Conservation (phyloP, 2,113 vertebrate genomes). For the Scophthalmus maximus region DNA sequence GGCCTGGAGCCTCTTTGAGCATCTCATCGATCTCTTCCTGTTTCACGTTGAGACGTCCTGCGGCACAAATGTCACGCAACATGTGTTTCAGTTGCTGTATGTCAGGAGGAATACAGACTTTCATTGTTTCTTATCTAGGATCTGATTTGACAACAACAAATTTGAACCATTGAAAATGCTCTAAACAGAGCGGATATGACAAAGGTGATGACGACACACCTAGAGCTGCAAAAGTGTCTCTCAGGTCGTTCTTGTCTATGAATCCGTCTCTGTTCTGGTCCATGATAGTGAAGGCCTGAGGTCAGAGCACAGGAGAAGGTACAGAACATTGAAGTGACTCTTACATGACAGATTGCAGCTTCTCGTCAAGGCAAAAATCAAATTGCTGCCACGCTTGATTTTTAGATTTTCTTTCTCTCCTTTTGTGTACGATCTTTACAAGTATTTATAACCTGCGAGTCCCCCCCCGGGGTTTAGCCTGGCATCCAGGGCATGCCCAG, state of each 20-base stretch:
- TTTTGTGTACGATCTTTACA: slow-evolving; percentile 18
- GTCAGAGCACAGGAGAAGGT: slow-evolving; percentile 8
- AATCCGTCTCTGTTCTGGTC: slow-evolving; percentile 98
- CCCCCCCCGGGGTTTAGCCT: slow-evolving; percentile 32
- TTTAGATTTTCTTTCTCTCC: background rate
- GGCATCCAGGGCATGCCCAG: slow-evolving; percentile 65
- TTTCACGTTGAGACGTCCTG: slow-evolving; percentile 95
- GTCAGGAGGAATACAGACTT: too few relatives aligned
- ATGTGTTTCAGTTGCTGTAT: too few relatives aligned
- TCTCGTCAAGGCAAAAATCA: background rate
- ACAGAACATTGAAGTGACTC: too few relatives aligned
- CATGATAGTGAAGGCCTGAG: slow-evolving; percentile 97
- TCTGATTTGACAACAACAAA: too few relatives aligned
- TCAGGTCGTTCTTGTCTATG: slow-evolving; percentile 95
- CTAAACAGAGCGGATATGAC: background rate
- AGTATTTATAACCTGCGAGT: slow-evolving; percentile 66
- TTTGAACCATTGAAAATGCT: too few relatives aligned
- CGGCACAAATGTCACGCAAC: background rate
- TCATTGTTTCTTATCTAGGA: too few relatives aligned
- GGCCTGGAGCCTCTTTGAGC: slow-evolving; percentile 94
- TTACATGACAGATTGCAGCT: background rate
- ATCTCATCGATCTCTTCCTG: slow-evolving; percentile 96
- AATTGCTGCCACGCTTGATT: background rate
- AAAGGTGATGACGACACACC: slow-evolving; percentile 77
- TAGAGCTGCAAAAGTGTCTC: slow-evolving; percentile 94